Evolutionary conservation across 2,797 vertebrate genomes (phyloP), one percentile per base, ranked within the genome.

Genomic region (Nasua narica): DNA sequence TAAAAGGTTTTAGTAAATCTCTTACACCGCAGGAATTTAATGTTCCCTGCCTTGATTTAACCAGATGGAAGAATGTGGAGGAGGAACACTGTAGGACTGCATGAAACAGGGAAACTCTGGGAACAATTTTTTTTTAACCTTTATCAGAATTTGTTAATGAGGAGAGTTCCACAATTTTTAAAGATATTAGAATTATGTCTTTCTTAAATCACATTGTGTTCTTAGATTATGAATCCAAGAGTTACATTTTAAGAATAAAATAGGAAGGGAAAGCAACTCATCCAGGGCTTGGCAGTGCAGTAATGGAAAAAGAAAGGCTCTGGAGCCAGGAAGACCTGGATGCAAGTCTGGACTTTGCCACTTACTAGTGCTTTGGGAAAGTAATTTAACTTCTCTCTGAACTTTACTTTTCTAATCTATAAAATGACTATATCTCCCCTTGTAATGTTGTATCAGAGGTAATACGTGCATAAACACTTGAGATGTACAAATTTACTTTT

Each of bases 131-230:
- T 25, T 46, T 56, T 48, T 18, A 58, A 27, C 11, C 10, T 67
- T 32, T 95, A 54, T 78, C 25, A 87, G 60, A 90, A 78, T 92
- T 86, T 74, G 25, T 87, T 94, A 87, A 87, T 79, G 89, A 96
- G 77, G 35, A 87, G 10, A 81, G 50, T 69, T 87, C 82, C 43
- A 92, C 21, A 90, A 67, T 19, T 87, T 96, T 60, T 82, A 82
- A 81, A 90, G 52, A 6, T 37, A 88, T 82, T 78, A 19, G 48
- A 90, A 94, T 87, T 90, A 62, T 69, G 14, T 48, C 50, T 89
- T 85, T 91, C 23, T 87, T 87, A 77, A 92, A 85, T 67, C 86
- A 90, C 35, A 74, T 69, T 95, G 40, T 84, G 32, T 90, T 90
- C 76, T 83, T 72, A 60, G 40, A 14, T 70, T 65, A 40, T 87